Base-by-base conservation (phyloP, 2,888 invertebrate species). In the Sarcophaga variegata region DNA sequence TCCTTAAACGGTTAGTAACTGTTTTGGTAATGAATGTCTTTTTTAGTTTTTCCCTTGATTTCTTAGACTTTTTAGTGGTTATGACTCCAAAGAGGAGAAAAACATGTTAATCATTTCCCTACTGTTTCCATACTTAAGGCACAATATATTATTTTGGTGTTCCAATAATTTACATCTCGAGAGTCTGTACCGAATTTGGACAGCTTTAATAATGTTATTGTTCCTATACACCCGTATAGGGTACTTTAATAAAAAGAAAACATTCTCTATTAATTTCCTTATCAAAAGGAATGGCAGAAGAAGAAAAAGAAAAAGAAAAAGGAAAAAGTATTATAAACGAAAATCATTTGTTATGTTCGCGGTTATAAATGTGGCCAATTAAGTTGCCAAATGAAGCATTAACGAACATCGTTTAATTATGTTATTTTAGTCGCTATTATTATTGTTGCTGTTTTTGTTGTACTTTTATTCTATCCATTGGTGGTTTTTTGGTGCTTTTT, bases 311-410 rank as follows among this genome's bases (percentile, higher is more conserved):
- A 70, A 2, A 4, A 47, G 47, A 49, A 70, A 2, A 4, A 47
- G 12, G 6, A 25, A 45, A 60, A 69, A 22, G 25, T 20, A 22
- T n/a, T 62, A 17, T 14, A 54, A 54, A 47, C 45, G 8, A 27
- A 45, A 59, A 66, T 59, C 66, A 77, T 77, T 80, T 79, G 6
- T 79, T 80, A 69, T 74, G 62, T 84, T 70, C 60, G 84, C 75
- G 71, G 78, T 71, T 84, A 81, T 79, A 84, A 83, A 87, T 81
- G 83, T 70, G 86, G 84, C 84, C 81, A 86, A 84, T 87, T 87
- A 87, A 75, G 75, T 78, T 81, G 59, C 66, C 86, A 81, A 87
- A 87, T 87, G 81, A 81, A 79, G 66, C 84, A 81, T 83, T 83
- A 78, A 81, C 64, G 76, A 83, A 78, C 81, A 84, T 71, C 75